phyloP scores from a whole-genome alignment of 2,797 vertebrate species.

The Valencia hispanica region DNA sequence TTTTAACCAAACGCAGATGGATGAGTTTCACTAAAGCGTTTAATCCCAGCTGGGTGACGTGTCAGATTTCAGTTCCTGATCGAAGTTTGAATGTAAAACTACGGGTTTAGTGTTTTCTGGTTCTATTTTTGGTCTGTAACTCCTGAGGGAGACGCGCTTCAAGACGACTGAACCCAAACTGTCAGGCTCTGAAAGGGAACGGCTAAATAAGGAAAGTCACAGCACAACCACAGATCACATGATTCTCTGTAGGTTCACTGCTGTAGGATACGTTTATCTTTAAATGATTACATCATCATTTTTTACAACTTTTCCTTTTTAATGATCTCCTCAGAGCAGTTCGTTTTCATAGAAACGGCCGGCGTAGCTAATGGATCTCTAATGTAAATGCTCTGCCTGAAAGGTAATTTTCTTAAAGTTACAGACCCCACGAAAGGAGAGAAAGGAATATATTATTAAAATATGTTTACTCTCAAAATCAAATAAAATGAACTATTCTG shows the following conservation, averaged over 20 bases:
- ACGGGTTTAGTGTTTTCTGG: background rate
- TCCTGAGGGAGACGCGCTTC: background rate
- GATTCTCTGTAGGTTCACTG: background rate
- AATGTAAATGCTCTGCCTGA: no score
- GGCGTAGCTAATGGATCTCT: no score
- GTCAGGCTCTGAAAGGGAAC: background rate
- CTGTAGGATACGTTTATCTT: no score
- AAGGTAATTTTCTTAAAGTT: no score
- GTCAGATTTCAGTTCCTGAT: background rate
- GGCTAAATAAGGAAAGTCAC: background rate
- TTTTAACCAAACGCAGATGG: no score
- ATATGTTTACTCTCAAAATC: background rate
- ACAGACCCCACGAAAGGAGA: background rate
- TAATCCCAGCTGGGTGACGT: background rate
- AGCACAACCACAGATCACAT: background rate
- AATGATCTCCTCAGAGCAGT: no score
- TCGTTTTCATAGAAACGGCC: no score
- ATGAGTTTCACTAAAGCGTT: background rate
- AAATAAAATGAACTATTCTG: background rate
- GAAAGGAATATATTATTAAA: background rate
- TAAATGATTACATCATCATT: background rate
- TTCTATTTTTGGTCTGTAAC: slow-evolving; percentile 7
- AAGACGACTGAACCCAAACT: background rate
- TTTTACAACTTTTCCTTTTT: no score
- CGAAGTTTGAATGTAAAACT: background rate